Evolutionary conservation across 1,140 invertebrate genomes (phyloP), one percentile per base, ranked within the genome.

Genomic region (Linepithema humile): DNA sequence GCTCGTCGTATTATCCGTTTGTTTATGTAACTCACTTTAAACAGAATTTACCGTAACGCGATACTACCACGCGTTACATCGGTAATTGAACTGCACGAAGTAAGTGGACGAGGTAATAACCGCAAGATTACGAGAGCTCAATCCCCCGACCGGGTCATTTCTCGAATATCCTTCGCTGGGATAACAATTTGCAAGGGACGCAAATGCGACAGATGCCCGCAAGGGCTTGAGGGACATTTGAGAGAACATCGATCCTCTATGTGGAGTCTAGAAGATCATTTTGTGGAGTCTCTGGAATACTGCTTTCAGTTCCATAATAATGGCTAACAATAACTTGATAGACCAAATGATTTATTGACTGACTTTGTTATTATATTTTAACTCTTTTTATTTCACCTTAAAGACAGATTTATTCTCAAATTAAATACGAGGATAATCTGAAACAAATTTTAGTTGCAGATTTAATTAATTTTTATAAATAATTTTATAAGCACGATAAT

Each of bases 151-250:
- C 43, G 26, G 43, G 15, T 84, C 72, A 84, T 72, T 64, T 53
- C 73, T 77, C 73, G 60, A 85, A 64, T 85, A 78, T 85, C 75
- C 69, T 85, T 84, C 82, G 67, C 74, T 70, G 72, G 83, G 74
- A 84, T 88, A 88, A 88, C 87, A 87, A 88, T 88, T 87, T 88
- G 85, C 82, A 72, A 88, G 86, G 82, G 80, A 77, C 40, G 57
- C 29, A 35, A 75, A 86, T 75, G 32, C 48, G 62, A 55, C 26
- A 45, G 60, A 73, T 50, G 48, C 45, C 65, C 62, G 40, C 65
- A 38, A 50, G 82, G 73, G 74, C 32, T 50, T 35, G 38, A 38
- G 74, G 57, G 55, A 50, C 72, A 65, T 26, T 74, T n/a, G 32
- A 64, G 59, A 48, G 67, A 59, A 65, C 84, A 88, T 88, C 86